Base-by-base conservation (phyloP, 2,797 vertebrate genomes). In the Selene dorsalis region DNA sequence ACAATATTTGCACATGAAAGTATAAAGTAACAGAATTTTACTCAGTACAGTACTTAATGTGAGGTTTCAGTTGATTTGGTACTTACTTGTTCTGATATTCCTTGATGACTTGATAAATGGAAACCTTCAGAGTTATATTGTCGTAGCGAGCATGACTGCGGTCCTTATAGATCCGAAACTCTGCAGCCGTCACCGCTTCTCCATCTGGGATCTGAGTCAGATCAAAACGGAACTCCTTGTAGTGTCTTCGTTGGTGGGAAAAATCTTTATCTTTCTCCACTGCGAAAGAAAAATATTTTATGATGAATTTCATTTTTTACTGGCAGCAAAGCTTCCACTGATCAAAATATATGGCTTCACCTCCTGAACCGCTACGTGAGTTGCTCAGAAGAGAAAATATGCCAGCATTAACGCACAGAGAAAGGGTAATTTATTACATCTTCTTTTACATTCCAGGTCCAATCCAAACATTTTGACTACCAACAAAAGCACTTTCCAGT, bases 241-340 rank as follows among this genome's bases (percentile, higher is more conserved):
- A 99, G 94, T 99, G 97, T 89, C 98, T 93, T 91, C 97, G 94
- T 83, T 99, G 98, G 93, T 98, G 98, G 89, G 98, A 99, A 94
- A 99, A 99, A 89, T 99, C 97, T 93, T 98, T 98, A 93, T 99
- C 98, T 93, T 97, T 96, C 95, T 99, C 98, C 87, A 99, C 98
- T 99, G 86, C 66, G 79, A 89, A 88, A 86, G 79, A 86, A 91
- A 35, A 90, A 90, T 39, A 89, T 65, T 77, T 79, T 10, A 78
- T 53, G 59, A 84, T 80, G 50, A 87, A 81, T 77, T 69, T 81
- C 28, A 80, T 64, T 85, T 88, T 78, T 80, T 32, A 88, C 52
- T 50, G 56, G 72, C 77, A 82, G 78, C 14, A 60, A 78, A 79
- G 26, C 32, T 57, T 32, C 24, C 52, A 61, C 60, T 48, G 52